Evolutionary conservation across 2,888 invertebrate genomes (phyloP).

Genomic region (Tolmerus cingulatus): DNA sequence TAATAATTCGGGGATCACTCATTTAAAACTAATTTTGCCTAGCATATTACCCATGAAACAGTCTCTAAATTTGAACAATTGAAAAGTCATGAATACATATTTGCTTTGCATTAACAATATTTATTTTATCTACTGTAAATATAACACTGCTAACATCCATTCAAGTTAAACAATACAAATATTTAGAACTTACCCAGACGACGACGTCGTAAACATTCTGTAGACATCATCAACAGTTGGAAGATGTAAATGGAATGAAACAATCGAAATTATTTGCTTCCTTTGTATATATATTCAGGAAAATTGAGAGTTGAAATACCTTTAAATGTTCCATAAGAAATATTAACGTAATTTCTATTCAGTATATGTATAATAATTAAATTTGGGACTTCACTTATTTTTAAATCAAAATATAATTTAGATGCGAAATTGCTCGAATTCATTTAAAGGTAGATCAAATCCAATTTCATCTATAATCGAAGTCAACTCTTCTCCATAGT

Average conservation of each 20-base stretch:
- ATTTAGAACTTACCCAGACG: conserved; percentile 11
- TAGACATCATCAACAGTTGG: conserved; percentile 33
- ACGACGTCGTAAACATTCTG: conserved; percentile 26
- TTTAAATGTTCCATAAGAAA: background rate
- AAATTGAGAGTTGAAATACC: background rate
- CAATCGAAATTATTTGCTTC: conserved; percentile 30
- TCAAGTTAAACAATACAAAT: conserved; percentile 29
- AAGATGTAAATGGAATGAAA: conserved; percentile 31
- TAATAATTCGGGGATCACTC: too few species aligned
- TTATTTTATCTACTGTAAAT: background rate
- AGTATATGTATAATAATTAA: background rate
- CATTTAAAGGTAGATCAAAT: conserved; percentile 30
- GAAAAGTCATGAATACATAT: background rate
- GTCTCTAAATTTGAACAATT: background rate
- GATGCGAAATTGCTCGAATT: background rate
- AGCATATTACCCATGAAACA: background rate
- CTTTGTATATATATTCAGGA: background rate
- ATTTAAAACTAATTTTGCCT: background rate
- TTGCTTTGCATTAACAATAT: background rate
- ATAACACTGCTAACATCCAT: background rate
- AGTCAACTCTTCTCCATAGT: background rate
- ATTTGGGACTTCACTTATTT: background rate
- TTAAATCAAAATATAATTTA: background rate
- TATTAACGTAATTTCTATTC: background rate
- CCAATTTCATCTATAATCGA: background rate